Evolutionary conservation across 2,888 invertebrate genomes (phyloP).

Genomic region (Hypomecis atomaria): DNA sequence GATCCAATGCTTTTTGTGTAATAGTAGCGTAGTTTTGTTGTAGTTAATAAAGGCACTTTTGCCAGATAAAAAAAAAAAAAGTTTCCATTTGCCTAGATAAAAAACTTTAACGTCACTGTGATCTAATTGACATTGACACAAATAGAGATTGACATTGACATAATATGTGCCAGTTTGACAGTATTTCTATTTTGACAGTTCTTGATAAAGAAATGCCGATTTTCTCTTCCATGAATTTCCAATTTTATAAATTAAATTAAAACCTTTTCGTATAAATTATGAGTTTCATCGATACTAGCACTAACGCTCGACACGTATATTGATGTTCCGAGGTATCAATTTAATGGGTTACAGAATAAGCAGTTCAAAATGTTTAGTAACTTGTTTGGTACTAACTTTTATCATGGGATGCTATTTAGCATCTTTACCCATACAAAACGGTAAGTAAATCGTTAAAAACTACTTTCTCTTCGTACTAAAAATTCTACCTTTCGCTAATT

Average conservation of each 20-base stretch:
- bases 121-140: no score
- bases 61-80: no score
- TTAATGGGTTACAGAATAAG: slow-evolving; percentile 73
- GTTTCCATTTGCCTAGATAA: no score
- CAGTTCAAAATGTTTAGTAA: slow-evolving; percentile 70
- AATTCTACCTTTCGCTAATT: not conserved
- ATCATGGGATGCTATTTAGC: slow-evolving; percentile 78
- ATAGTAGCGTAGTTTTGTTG: no score
- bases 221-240: slow-evolving; percentile 22
- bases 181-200: not conserved
- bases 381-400: slow-evolving; percentile 73
- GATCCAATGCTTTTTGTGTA: no score
- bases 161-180: no score
- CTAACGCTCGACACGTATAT: slow-evolving; percentile 46
- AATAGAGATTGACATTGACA: not conserved
- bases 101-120: no score
- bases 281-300: slow-evolving; percentile 22
- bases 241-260: slow-evolving; percentile 41
- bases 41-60: no score
- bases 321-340: slow-evolving; percentile 64
- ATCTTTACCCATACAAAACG: slow-evolving; percentile 72
- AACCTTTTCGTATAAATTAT: slow-evolving; percentile 28
- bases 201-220: not conserved
- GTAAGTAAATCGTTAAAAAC: slow-evolving; percentile 49
- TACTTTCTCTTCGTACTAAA: not conserved